These are phyloP conservation scores for Neria commutata DNA, from an alignment of 2,888 invertebrate genomes.

Conservation along the genomic window DNA sequence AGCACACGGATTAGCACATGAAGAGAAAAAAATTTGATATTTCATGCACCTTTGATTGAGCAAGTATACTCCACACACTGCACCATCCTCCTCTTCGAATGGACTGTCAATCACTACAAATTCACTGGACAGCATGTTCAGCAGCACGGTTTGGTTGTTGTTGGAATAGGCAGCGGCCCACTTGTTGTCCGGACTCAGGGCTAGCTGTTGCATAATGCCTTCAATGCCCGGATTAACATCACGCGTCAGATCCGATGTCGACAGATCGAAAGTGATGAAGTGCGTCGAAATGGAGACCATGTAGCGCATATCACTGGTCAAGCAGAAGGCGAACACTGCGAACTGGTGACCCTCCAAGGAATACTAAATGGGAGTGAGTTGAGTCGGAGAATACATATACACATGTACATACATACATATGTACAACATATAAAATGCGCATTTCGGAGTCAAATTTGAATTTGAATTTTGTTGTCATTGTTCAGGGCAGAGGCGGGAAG, in stretches of 20 bases:
- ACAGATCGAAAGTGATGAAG: slow-evolving; percentile 96
- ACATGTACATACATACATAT: no score
- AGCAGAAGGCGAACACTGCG: slow-evolving; percentile 89
- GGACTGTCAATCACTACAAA: slow-evolving; percentile 86
- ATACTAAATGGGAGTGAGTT: slow-evolving; percentile 67
- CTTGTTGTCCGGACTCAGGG: slow-evolving; percentile 92
- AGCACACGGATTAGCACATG: not conserved
- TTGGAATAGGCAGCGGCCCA: slow-evolving; percentile 96
- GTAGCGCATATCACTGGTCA: slow-evolving; percentile 89
- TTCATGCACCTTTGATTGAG: slow-evolving; percentile 72
- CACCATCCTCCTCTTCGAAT: slow-evolving; percentile 67
- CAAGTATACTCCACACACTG: slow-evolving; percentile 70
- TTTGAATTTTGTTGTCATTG: no score
- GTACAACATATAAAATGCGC: no score
- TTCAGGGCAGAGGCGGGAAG: no score
- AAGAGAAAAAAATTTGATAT: no score
- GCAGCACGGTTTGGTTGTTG: slow-evolving; percentile 90
- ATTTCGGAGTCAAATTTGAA: no score
- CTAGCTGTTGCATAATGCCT: slow-evolving; percentile 94
- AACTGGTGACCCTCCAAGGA: slow-evolving; percentile 98
- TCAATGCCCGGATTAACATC: slow-evolving; percentile 93
- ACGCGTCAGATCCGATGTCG: slow-evolving; percentile 92
- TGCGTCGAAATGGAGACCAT: slow-evolving; percentile 96
- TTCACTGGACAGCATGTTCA: slow-evolving; percentile 94
- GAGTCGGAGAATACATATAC: no score